Conservation (phyloP, 1,140 invertebrate genomes). For the Hypothenemus hampei region DNA sequence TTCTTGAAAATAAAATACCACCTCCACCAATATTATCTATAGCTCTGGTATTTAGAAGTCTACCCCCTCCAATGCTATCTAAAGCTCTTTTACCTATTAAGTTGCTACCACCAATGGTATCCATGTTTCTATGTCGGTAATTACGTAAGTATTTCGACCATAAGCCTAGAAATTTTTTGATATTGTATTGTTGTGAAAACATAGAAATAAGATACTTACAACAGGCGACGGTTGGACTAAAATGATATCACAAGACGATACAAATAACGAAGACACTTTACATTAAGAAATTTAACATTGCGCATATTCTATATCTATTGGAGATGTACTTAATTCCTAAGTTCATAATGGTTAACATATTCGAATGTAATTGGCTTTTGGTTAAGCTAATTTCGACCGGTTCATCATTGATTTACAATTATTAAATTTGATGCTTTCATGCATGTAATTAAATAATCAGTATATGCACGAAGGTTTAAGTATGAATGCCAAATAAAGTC, state of each 20-base stretch:
- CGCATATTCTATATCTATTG: no score
- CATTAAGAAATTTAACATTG: neutral
- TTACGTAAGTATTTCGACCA: constrained; percentile 7
- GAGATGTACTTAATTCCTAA: no score
- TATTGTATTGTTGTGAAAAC: constrained; percentile 11
- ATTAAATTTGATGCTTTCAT: no score
- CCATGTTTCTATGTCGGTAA: constrained; percentile 15
- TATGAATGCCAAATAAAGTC: no score
- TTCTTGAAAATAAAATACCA: constrained; percentile 6
- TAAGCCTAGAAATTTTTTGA: constrained; percentile 18
- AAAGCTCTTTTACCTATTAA: constrained; percentile 16
- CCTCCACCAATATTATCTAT: constrained; percentile 13
- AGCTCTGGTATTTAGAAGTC: constrained; percentile 7
- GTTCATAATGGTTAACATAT: no score
- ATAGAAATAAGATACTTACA: neutral
- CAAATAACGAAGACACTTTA: neutral
- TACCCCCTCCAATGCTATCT: constrained; percentile 8
- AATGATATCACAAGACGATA: neutral
- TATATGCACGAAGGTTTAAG: no score
- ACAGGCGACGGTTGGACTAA: no score
- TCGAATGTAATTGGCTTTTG: no score
- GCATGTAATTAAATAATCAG: no score
- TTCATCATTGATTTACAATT: no score
- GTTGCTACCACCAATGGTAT: constrained; percentile 20
- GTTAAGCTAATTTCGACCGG: no score